Conservation (phyloP, 1,140 invertebrate species). For the Orchestia grillus region DNA sequence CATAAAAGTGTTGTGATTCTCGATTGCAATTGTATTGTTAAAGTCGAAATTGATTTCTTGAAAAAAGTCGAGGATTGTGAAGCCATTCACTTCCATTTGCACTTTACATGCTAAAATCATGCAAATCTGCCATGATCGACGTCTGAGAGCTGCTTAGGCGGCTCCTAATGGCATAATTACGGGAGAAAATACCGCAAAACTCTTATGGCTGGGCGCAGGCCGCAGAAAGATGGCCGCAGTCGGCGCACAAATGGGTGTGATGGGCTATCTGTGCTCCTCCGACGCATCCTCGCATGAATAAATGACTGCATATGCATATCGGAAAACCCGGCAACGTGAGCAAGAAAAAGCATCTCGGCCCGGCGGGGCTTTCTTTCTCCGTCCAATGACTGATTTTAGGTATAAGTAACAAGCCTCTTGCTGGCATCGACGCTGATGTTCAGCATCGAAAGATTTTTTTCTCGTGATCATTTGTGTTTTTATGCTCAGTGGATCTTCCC, state of each 20-base stretch:
- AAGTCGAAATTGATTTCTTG: background rate
- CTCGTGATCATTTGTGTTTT: background rate
- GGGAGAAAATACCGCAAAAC: conserved; percentile 1
- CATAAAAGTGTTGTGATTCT: too few relatives aligned
- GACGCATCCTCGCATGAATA: background rate
- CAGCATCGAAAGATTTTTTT: background rate
- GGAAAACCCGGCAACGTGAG: conserved; percentile 27
- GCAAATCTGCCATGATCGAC: background rate
- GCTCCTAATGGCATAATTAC: conserved; percentile 20
- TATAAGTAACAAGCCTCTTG: background rate
- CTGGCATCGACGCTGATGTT: background rate
- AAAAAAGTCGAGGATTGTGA: background rate
- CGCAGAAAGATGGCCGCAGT: background rate
- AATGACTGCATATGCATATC: conserved; percentile 46
- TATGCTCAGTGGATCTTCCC: background rate
- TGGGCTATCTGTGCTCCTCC: background rate
- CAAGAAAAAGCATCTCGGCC: conserved; percentile 12
- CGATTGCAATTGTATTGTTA: background rate
- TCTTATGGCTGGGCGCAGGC: background rate
- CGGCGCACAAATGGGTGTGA: background rate
- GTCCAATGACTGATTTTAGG: conserved; percentile 32
- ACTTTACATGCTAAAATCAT: background rate
- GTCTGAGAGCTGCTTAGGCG: background rate
- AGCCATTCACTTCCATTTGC: background rate
- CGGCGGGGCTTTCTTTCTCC: conserved; percentile 1